phyloP scores from a whole-genome alignment of 2,797 vertebrate genomes.

The Tauraco hartlaubi region DNA sequence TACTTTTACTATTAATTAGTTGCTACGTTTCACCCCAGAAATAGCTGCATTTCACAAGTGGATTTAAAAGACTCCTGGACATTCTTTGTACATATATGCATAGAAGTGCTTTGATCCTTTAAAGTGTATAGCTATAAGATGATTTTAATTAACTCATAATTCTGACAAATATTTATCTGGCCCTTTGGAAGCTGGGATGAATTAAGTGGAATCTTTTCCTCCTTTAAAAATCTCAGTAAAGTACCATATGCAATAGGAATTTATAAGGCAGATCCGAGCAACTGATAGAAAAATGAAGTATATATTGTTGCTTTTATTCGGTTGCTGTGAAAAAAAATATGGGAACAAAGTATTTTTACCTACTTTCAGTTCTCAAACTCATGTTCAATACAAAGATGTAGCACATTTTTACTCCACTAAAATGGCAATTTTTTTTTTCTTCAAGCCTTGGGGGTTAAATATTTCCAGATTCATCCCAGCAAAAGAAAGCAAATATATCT shows the following conservation, averaged over 20 bases:
- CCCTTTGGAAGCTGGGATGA: background rate
- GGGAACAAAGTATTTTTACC: background rate
- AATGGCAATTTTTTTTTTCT: background rate
- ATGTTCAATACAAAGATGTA: background rate
- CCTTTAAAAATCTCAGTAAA: background rate
- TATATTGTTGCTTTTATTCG: background rate
- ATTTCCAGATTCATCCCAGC: conserved; percentile 21
- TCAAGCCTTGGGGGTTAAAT: background rate
- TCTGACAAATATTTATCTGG: background rate
- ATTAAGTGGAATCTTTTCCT: background rate
- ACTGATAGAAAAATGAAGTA: background rate
- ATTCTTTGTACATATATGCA: background rate
- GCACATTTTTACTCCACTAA: background rate
- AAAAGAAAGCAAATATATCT: conserved; percentile 27
- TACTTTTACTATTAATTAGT: background rate
- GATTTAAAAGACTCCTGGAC: background rate
- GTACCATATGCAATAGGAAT: background rate
- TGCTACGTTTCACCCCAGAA: background rate
- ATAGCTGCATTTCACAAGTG: background rate
- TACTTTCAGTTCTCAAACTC: background rate
- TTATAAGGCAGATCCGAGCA: background rate
- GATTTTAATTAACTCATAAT: background rate
- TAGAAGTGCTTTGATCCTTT: conserved; percentile 1
- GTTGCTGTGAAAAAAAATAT: background rate
- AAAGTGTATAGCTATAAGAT: background rate